A percentile compares a stretch with the other conserved stretches of the same genome.
Evolutionary conservation across 2,888 invertebrate genomes (phyloP).

Genomic region (Criorhina ranunculi): DNA sequence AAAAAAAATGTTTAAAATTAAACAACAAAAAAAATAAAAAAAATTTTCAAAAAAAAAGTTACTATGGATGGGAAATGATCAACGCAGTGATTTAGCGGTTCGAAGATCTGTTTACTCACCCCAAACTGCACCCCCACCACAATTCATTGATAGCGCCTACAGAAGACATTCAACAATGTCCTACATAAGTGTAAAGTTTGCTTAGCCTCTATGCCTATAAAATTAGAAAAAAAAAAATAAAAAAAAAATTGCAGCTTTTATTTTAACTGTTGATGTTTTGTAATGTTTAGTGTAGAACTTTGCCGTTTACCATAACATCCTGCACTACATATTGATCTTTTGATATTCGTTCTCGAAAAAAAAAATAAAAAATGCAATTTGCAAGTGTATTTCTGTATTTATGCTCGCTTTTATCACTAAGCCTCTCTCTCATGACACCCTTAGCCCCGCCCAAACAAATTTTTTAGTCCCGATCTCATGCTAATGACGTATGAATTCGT

Average conservation of each 20-base stretch:
- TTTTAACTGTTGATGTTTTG: constrained; percentile 21
- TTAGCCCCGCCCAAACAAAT: constrained; percentile 2
- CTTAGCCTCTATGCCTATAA: constrained; percentile 54
- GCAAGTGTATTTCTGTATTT: background rate
- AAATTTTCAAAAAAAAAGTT: constrained; percentile 78
- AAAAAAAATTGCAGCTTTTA: constrained; percentile 11
- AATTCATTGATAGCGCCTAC: constrained; percentile 79
- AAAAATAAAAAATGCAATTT: constrained; percentile 14
- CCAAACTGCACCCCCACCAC: constrained; percentile 80
- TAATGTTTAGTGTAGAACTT: constrained; percentile 36
- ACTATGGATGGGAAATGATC: constrained; percentile 83
- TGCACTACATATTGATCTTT: constrained; percentile 31
- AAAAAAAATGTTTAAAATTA: constrained; percentile 15
- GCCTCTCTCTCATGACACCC: constrained; percentile 48
- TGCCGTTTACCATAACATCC: constrained; percentile 28
- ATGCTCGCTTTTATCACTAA: constrained; percentile 47
- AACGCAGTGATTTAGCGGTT: constrained; percentile 78
- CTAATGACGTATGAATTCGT: constrained; percentile 41
- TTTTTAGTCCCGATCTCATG: constrained; percentile 37
- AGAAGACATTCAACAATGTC: constrained; percentile 84
- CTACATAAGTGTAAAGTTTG: constrained; percentile 83
- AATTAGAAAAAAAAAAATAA: constrained; percentile 12
- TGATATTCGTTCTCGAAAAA: constrained; percentile 33
- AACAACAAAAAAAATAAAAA: constrained; percentile 21
- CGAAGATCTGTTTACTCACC: constrained; percentile 82